Base-by-base conservation (phyloP, 2,888 invertebrate genomes). In the Pyrrhia umbra region DNA sequence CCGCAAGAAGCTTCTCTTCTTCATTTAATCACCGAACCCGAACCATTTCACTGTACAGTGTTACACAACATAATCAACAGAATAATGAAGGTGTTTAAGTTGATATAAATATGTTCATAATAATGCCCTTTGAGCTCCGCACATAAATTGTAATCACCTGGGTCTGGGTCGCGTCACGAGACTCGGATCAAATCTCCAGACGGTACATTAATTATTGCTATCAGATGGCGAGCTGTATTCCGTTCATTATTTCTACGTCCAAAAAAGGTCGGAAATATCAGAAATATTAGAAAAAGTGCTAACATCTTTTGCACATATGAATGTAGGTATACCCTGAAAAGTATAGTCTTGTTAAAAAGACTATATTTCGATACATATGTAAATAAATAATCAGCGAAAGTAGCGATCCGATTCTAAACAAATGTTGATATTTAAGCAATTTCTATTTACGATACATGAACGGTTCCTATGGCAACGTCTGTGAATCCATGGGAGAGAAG, bases 191-290 rank as follows among this genome's bases (percentile, higher is more conserved):
- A 18, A 45, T 46, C 59, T 27, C 18, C 16, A 59, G 40, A 47
- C 27, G 18, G 60, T 50, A 55, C 20, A 18, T 55, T n/a, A 69
- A 37, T 27, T 40, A 20, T 23, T 42, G 16, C 16, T 54, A 68
- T 61, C 34, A 34, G 18, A 45, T 55, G 27, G 21, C 43, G 20
- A 25, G 25, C 50, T 40, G 4, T 42, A 40, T 46, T 50, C 16
- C 30, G 8, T 54, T 39, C 42, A 43, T 68, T 16, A 60, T 61
- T 18, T 27, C 20, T 16, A 18, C 13, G 15, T 37, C 42, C 18
- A 49, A n/a, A 23, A 37, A 25, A 9, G 0, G n/a, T 9, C n/a
- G 8, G 30, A 23, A 56, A 55, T 43, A 21, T 3, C 16, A 27
- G 16, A 15, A 47, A 25, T 62, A 43, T 13, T 25, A 15, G 9